phyloP scores from a whole-genome alignment of 2,888 invertebrate species.

The Caenorhabditis sp. region DNA sequence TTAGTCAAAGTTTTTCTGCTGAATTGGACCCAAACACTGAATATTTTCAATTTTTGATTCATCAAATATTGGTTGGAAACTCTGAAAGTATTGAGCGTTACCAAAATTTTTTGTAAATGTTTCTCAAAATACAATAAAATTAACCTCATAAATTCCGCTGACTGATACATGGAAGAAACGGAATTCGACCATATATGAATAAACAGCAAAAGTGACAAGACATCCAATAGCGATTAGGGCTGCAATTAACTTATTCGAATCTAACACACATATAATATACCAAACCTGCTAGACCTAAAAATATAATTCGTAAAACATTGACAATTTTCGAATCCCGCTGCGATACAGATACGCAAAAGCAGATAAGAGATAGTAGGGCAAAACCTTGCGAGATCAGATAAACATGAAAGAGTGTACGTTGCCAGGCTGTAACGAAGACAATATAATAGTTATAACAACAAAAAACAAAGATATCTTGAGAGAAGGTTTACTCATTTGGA shows the following conservation, averaged over 20 bases:
- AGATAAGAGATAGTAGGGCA: constrained; percentile 60
- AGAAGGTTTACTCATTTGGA: background rate
- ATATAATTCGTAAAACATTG: constrained; percentile 19
- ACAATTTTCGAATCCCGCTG: constrained; percentile 19
- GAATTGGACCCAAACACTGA: too few relatives aligned
- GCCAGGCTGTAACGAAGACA: constrained; percentile 60
- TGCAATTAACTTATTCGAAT: constrained; percentile 20
- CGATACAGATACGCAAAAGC: constrained; percentile 58
- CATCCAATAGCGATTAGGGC: constrained; percentile 50
- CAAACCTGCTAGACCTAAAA: constrained; percentile 30
- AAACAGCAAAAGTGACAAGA: constrained; percentile 58
- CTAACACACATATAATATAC: background rate
- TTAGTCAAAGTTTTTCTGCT: too few relatives aligned
- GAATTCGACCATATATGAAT: constrained; percentile 68
- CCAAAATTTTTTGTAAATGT: too few relatives aligned
- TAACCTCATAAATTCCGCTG: constrained; percentile 68
- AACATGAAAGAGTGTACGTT: constrained; percentile 62
- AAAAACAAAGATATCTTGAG: too few relatives aligned
- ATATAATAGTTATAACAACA: too few relatives aligned
- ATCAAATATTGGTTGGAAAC: too few relatives aligned
- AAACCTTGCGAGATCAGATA: constrained; percentile 60
- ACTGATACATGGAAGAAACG: constrained; percentile 68
- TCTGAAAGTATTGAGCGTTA: too few relatives aligned
- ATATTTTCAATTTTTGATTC: too few relatives aligned
- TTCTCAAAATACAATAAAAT: too few relatives aligned